Evolutionary conservation across 2,888 invertebrate genomes (phyloP).

Genomic region (Melanostoma mellinum): DNA sequence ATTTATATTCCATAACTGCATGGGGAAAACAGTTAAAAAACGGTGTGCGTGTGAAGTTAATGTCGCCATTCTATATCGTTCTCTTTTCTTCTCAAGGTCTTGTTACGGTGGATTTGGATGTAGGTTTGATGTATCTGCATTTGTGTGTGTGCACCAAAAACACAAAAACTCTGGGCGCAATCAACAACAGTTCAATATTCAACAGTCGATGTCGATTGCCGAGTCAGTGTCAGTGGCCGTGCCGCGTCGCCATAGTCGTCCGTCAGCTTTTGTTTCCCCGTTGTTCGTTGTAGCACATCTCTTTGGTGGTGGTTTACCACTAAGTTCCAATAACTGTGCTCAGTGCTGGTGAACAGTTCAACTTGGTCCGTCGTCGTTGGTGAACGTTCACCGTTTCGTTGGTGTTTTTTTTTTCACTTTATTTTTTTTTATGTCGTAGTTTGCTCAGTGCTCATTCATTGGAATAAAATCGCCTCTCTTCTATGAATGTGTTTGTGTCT

Average conservation of each 20-base stretch:
- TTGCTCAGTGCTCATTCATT: background rate
- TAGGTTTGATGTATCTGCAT: too few species aligned
- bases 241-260: slow-evolving; percentile 13
- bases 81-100: slow-evolving; percentile 29
- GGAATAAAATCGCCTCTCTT: slow-evolving; percentile 26
- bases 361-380: slow-evolving; percentile 63
- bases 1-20: slow-evolving; percentile 8
- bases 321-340: slow-evolving; percentile 43
- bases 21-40: slow-evolving; percentile 56
- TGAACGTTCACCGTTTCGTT: slow-evolving; percentile 57
- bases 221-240: slow-evolving; percentile 45
- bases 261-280: slow-evolving; percentile 28
- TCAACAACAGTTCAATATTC: slow-evolving; percentile 64
- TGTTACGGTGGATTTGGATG: background rate
- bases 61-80: background rate
- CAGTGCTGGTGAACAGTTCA: slow-evolving; percentile 51
- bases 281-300: slow-evolving; percentile 6
- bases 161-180: slow-evolving; percentile 38
- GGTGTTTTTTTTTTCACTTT: slow-evolving; percentile 32
- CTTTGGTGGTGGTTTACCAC: slow-evolving; percentile 37
- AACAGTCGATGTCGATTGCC: slow-evolving; percentile 12
- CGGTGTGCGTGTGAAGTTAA: slow-evolving; percentile 64
- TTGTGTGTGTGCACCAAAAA: slow-evolving; percentile 12
- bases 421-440: too few species aligned
- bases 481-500: slow-evolving; percentile 21